Base-by-base conservation (phyloP, 2,888 invertebrate genomes). In the Eudasyphora cyanicolor region DNA sequence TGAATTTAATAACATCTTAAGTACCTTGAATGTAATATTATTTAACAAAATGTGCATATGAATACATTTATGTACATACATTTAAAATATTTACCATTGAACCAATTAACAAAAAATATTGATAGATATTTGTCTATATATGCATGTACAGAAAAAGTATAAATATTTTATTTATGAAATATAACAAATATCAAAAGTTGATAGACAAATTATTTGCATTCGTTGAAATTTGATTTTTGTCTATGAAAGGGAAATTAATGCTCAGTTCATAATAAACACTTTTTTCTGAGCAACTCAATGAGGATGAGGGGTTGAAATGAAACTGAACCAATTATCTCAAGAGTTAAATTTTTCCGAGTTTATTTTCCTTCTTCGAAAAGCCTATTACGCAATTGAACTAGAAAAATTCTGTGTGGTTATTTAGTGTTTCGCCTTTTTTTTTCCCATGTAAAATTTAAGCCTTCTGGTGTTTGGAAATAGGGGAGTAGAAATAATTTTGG, bases 301-400 rank as follows among this genome's bases (percentile, higher is more conserved):
- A 54, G 10, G 54, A 54, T 10, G 4, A 54, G n/a, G 24, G 8
- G 10, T 10, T 38, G 38, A 38, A 54, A 54, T 24, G 54, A 57
- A 57, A 19, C 14, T 12, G 10, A 57, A 57, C 57, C 57, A 57
- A 57, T 57, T 57, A 57, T 57, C 14, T 27, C 57, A 57, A 57
- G 57, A 27, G 57, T 57, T 24, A 27, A 10, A 27, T 14, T 57
- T 57, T 27, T 57, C 5, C 57, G 8, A 12, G 24, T 10, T 21
- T 54, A 0, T 24, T 12, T 19, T 19, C 2, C 17, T 54, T 54
- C 49, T 17, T 17, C 6, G 5, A 27, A 57, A 57, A 54, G 57
- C 57, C 57, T 57, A 57, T 57, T 45, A 45, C 45, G 45, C n/a
- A 45, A 14, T 45, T n/a, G 45, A 45, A 57, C 27, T 57, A 57